Evolutionary conservation across 1,140 invertebrate species (phyloP).

Genomic region (Heliothis subflexa): DNA sequence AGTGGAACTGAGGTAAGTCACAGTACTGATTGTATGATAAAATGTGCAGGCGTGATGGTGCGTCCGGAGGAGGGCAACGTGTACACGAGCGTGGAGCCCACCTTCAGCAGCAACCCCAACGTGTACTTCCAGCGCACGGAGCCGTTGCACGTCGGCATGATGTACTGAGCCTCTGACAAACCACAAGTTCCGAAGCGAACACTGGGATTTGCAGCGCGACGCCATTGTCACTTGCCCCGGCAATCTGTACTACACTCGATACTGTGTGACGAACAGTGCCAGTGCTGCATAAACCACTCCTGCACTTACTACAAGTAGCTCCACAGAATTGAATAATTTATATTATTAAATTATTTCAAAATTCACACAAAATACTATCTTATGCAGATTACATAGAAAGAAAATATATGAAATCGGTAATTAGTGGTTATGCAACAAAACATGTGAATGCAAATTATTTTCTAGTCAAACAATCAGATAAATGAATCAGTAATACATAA

Average conservation of each 20-base stretch:
- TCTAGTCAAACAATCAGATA: constrained; percentile 53
- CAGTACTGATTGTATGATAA: constrained; percentile 1
- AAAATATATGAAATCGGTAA: not conserved
- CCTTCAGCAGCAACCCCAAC: constrained; percentile 93
- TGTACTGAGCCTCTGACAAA: constrained; percentile 89
- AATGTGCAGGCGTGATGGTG: constrained; percentile 89
- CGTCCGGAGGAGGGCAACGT: constrained; percentile 92
- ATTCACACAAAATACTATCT: not conserved
- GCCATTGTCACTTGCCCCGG: constrained; percentile 32
- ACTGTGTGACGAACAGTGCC: not conserved
- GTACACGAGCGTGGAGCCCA: constrained; percentile 93
- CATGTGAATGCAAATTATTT: constrained; percentile 30
- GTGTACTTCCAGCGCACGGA: constrained; percentile 93
- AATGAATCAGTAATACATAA: not conserved
- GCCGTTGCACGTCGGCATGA: constrained; percentile 92
- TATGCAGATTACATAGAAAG: not conserved
- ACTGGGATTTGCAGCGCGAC: constrained; percentile 79
- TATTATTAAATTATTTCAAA: constrained; percentile 15
- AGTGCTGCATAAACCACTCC: constrained; percentile 26
- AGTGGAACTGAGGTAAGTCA: not conserved
- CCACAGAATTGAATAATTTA: constrained; percentile 18
- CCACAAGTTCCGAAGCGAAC: constrained; percentile 79
- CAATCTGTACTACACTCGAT: not conserved
- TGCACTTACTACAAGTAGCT: not conserved
- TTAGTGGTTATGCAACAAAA: not conserved